A percentile compares a stretch with the other conserved stretches of the same genome.
Evolutionary conservation across 1,140 invertebrate genomes (phyloP).

Genomic region (Proales similis): DNA sequence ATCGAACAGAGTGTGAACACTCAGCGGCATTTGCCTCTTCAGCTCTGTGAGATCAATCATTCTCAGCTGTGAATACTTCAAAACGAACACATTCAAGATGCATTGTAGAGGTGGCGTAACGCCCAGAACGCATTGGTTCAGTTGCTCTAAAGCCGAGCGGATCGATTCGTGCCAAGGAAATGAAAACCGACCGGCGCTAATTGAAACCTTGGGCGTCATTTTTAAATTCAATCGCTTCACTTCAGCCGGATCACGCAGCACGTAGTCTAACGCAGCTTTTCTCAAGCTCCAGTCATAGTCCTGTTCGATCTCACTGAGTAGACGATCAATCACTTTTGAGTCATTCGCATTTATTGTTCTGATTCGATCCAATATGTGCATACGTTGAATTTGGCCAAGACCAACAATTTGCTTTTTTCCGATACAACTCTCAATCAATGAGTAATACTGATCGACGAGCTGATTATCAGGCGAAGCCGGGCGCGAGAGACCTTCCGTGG

Average conservation of each 20-base stretch:
- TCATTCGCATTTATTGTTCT: conserved; percentile 17
- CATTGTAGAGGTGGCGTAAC: conserved; percentile 56
- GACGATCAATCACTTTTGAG: conserved; percentile 40
- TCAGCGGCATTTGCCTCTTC: conserved; percentile 1
- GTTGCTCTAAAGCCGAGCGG: conserved; percentile 57
- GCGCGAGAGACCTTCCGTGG: conserved; percentile 40
- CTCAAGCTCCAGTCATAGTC: conserved; percentile 61
- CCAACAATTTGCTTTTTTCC: conserved; percentile 50
- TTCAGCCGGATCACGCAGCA: conserved; percentile 64
- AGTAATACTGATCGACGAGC: conserved; percentile 48
- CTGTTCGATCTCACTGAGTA: conserved; percentile 57
- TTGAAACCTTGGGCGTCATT: conserved; percentile 55
- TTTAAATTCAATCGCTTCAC: conserved; percentile 59
- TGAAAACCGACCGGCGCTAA: conserved; percentile 62
- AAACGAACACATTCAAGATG: conserved; percentile 11
- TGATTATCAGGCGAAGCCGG: conserved; percentile 52
- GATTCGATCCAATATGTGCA: conserved; percentile 40
- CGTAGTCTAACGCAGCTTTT: conserved; percentile 62
- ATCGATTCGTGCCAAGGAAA: conserved; percentile 67
- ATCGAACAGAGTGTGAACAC: not conserved
- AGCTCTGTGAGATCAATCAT: conserved; percentile 21
- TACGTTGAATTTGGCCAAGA: conserved; percentile 48
- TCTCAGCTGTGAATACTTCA: conserved; percentile 7
- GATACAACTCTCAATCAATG: conserved; percentile 52
- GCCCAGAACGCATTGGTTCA: conserved; percentile 62